These are phyloP conservation scores for Guaruba guarouba DNA, from an alignment of 2,113 vertebrate genomes.

Conservation along the genomic window DNA sequence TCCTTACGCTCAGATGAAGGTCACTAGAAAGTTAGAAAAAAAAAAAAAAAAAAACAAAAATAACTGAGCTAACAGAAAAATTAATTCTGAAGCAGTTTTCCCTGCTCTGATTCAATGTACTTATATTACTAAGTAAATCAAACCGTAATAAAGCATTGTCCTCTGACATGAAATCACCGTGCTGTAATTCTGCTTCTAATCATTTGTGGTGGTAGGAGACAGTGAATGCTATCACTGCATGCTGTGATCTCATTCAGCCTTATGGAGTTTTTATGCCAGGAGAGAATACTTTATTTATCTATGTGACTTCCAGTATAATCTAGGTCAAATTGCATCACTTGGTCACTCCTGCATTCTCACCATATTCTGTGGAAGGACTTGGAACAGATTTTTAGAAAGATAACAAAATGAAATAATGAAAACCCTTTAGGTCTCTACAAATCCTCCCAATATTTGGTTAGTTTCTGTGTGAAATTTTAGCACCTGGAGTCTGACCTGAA, in stretches of 20 bases:
- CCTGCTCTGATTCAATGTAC: background rate
- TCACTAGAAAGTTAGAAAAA: background rate
- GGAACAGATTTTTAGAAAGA: background rate
- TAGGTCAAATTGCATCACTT: background rate
- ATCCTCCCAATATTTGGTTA: background rate
- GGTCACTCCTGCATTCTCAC: background rate
- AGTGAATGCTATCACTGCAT: background rate
- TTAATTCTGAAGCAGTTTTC: background rate
- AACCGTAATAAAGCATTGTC: conserved; percentile 31
- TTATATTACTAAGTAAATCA: conserved; percentile 39
- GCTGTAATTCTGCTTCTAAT: conserved; percentile 26
- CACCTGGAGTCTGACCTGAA: background rate
- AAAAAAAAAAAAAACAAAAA: background rate
- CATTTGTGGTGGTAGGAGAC: conserved; percentile 13
- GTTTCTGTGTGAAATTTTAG: background rate
- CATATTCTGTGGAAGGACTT: background rate
- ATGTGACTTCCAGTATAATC: background rate
- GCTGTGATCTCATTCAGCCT: conserved; percentile 34
- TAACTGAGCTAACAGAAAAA: background rate
- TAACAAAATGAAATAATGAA: background rate
- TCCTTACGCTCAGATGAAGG: background rate
- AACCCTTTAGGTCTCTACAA: background rate
- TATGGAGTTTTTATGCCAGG: background rate
- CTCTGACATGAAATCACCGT: conserved; percentile 33
- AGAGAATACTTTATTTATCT: background rate